Evolutionary conservation across 2,113 vertebrate species (phyloP).

Genomic region (Zapornia atra): DNA sequence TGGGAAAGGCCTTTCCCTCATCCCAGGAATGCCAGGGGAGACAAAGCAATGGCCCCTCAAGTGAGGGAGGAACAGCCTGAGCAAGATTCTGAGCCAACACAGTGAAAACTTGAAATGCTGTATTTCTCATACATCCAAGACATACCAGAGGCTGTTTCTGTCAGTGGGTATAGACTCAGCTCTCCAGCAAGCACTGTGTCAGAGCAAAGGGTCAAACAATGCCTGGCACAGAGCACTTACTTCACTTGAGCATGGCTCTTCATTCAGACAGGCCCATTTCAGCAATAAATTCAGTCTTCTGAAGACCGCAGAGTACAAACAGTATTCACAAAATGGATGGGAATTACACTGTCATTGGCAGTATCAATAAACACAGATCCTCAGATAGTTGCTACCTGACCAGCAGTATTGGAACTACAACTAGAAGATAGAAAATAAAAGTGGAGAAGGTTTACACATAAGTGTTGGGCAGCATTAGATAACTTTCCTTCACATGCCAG

Average conservation of each 20-base stretch:
- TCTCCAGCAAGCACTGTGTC: background rate
- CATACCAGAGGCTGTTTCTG: background rate
- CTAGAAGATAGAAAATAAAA: background rate
- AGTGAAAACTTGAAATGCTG: background rate
- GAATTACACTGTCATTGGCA: background rate
- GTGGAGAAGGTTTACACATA: background rate
- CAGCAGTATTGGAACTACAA: background rate
- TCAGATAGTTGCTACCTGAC: background rate
- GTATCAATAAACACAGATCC: background rate
- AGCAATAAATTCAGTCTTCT: background rate
- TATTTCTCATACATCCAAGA: background rate
- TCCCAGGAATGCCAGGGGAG: background rate
- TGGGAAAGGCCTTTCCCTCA: background rate
- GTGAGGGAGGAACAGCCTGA: background rate
- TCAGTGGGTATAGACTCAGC: fast-evolving
- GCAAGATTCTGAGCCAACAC: background rate
- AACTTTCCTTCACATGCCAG: background rate
- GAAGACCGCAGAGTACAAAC: background rate
- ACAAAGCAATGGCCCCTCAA: background rate
- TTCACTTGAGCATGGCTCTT: background rate
- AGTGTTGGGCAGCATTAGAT: background rate
- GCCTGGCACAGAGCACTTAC: background rate
- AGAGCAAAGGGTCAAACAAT: background rate
- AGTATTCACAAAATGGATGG: background rate
- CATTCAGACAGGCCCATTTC: background rate